Conservation (phyloP, 2,888 invertebrate species). For the Erannis defoliaria region DNA sequence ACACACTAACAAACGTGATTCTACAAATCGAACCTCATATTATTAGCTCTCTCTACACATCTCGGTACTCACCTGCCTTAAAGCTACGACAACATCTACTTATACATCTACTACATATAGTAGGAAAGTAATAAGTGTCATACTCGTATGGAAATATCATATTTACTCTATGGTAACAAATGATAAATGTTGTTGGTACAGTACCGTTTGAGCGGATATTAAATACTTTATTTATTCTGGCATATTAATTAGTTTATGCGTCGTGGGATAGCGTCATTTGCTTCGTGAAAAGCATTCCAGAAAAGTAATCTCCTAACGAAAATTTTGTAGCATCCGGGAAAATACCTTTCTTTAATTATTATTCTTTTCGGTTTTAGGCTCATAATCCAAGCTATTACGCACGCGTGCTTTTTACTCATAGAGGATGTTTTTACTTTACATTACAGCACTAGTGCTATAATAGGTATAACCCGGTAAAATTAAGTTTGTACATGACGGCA, state of each 20-base stretch:
- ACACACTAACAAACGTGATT: conserved; percentile 60
- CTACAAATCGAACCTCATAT: conserved; percentile 50
- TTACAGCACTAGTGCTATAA: no score
- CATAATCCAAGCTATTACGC: no score
- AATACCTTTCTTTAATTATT: no score
- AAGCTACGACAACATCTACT: conserved; percentile 45
- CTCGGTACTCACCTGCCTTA: conserved; percentile 39
- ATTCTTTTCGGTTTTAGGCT: no score
- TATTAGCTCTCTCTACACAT: conserved; percentile 45
- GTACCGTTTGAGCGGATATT: conserved; percentile 60
- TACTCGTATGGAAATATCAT: conserved; percentile 50
- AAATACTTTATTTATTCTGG: conserved; percentile 59
- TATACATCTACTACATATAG: conserved; percentile 41
- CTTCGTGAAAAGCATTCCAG: conserved; percentile 32
- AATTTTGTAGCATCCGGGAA: no score
- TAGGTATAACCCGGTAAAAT: no score
- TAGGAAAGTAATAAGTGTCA: conserved; percentile 48
- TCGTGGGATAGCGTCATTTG: conserved; percentile 41
- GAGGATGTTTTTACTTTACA: no score
- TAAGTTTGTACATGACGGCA: no score
- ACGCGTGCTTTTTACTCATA: no score
- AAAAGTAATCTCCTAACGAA: neutral
- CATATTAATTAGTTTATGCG: conserved; percentile 57
- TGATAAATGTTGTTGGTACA: conserved; percentile 56
- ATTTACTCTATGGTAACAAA: conserved; percentile 54